Conservation (phyloP, 2,888 invertebrate species). For the Oscheius sp. region DNA sequence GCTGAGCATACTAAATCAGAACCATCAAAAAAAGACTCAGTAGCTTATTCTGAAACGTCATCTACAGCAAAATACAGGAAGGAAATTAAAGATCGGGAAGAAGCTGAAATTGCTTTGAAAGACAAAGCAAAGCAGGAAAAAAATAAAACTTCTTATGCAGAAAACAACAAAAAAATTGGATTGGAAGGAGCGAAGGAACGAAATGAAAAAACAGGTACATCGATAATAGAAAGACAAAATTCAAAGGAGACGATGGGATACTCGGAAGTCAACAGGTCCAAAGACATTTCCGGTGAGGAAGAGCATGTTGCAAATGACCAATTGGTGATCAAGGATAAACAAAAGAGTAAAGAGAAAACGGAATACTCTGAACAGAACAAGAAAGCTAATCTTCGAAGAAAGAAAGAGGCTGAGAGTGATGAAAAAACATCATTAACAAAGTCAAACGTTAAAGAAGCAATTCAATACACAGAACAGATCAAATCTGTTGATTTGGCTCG, state of each 20-base stretch:
- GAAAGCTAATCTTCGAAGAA: not conserved
- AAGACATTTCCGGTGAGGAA: not conserved
- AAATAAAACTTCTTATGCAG: conserved; percentile 30
- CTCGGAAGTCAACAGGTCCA: not conserved
- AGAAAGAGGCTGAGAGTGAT: not conserved
- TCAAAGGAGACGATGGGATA: not conserved
- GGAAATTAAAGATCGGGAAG: not conserved
- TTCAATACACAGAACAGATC: not conserved
- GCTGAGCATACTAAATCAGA: no score
- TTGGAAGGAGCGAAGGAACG: conserved; percentile 28
- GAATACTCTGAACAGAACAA: conserved; percentile 9
- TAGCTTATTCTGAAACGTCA: not conserved
- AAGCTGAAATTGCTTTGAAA: not conserved
- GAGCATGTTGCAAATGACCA: not conserved
- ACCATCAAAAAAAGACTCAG: no score
- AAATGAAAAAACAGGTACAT: not conserved
- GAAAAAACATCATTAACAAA: not conserved
- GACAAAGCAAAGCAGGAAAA: not conserved
- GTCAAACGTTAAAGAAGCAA: not conserved
- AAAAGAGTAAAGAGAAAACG: not conserved
- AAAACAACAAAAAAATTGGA: conserved; percentile 12
- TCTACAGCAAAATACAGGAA: not conserved
- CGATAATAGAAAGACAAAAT: not conserved
- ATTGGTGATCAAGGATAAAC: not conserved
- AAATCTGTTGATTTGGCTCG: no score